Evolutionary conservation across 1,140 invertebrate species (phyloP), one percentile per base, ranked within the genome.

Genomic region (Cryptotermes secundus): DNA sequence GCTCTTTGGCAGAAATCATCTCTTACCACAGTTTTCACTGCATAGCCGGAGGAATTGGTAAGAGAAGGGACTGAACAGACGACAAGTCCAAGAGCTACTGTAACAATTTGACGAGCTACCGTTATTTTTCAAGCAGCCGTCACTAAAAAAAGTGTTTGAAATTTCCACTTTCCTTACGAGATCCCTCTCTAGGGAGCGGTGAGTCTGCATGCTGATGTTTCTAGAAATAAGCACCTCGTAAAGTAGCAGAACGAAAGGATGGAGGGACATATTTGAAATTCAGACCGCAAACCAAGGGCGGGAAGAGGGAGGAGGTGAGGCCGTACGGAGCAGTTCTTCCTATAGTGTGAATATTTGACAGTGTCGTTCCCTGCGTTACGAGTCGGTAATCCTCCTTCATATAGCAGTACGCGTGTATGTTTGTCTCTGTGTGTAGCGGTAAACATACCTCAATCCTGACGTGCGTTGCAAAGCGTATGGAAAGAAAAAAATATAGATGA

Each of bases 191-290:
- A 72, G 59, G 59, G 59, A 72, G 7, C 59, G 59, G n/a, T 72
- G 59, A 72, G 59, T 72, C 59, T 72, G 59, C 59, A 72, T 72
- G 59, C 59, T 72, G 59, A 72, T 72, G 59, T 72, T 45, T 45
- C 80, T 81, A 26, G 80, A 81, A 81, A 81, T 81, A 81, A 81
- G 80, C 80, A 81, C 80, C 80, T 81, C 80, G 80, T 81, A 81
- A 81, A 81, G 35, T 31, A 34, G n/a, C 24, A 45, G 35, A 45
- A 26, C 34, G 35, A 81, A 45, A 36, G 16, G 80, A 81, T 42
- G 22, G 80, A 81, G 38, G 19, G 35, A 31, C 34, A 81, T 31
- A 81, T 81, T 81, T 81, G 80, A 81, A 81, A 81, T 81, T 81
- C 80, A 36, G 80, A 36, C 80, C 80, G 34, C 80, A 81, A 81